Evolutionary conservation across 2,113 vertebrate species (phyloP), one percentile per base, ranked within the genome.

Genomic region (Paralichthys olivaceus): DNA sequence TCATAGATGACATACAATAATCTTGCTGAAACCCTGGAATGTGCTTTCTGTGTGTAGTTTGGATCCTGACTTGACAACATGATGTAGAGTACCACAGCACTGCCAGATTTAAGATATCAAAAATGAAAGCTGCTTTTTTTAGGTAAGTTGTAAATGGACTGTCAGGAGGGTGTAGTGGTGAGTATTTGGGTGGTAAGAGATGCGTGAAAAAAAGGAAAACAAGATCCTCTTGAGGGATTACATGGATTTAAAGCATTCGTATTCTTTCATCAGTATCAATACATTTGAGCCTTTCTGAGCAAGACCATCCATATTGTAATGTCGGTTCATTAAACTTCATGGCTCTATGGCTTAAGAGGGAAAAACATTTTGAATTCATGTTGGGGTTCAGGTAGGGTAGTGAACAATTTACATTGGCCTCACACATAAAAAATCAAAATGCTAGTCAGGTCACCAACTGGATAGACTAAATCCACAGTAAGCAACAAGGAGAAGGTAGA

Each of bases 11-110:
- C 72, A 77, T 62, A 28, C 26, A 74, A 54, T 69, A 67, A 83
- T 68, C 65, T 51, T 1, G 4, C 34, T 57, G 58, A 77, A 77
- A 70, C 59, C 69, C 72, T 75, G 66, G 71, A 73, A 78, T 75
- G 70, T 72, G 29, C 32, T 73, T 32, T 69, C 19, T 59, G 13
- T 80, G 65, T 81, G 77, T 76, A 79, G 68, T 76, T 86, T 84
- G 77, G 75, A 88, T 45, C 55, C 8, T 11, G 8, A 57, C 34
- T 72, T 78, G 74, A 85, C 80, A 84, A 60, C 75, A 81, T 68
- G 64, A 83, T 79, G 47, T 77, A 79, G 63, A 32, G 58, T 57
- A 53, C 53, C 57, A 62, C 57, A 25, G 29, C 28, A 22, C 32
- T 70, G 79, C 85, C 72, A 81, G 72, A 72, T 77, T 72, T n/a